These are phyloP conservation scores for Zaprionus nigranus DNA, from an alignment of 1,140 invertebrate genomes.

Conservation along the genomic window DNA sequence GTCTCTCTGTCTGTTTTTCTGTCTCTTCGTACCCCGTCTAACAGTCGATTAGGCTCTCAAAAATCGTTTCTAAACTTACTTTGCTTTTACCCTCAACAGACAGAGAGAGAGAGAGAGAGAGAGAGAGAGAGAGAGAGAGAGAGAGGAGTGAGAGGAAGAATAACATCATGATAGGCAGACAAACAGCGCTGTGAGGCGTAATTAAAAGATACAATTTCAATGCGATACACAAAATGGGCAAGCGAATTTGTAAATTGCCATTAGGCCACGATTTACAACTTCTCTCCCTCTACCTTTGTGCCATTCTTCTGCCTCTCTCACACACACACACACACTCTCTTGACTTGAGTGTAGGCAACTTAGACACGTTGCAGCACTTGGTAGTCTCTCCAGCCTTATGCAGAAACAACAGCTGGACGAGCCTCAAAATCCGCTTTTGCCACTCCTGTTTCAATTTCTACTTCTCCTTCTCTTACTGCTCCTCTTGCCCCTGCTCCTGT, in stretches of 20 bases:
- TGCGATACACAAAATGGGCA: slow-evolving; percentile 33
- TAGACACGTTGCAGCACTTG: slow-evolving; percentile 32
- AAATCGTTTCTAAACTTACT: background rate
- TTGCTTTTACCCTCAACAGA: slow-evolving; percentile 22
- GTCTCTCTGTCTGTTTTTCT: background rate
- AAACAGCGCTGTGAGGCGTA: slow-evolving; percentile 41
- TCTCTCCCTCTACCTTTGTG: background rate
- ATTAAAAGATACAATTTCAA: slow-evolving; percentile 68
- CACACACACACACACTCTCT: background rate
- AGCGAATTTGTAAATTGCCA: slow-evolving; percentile 64
- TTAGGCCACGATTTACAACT: slow-evolving; percentile 63
- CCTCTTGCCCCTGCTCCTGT: slow-evolving; percentile 21
- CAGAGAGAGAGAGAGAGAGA: background rate
- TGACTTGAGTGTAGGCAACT: slow-evolving; percentile 35
- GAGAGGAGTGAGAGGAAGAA: background rate
- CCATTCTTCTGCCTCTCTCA: background rate
- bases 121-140: background rate
- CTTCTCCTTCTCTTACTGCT: background rate
- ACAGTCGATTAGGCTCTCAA: background rate
- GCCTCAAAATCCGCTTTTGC: background rate
- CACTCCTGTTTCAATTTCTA: background rate
- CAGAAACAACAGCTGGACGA: slow-evolving; percentile 46
- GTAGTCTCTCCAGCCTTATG: background rate
- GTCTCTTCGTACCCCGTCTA: background rate
- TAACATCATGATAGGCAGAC: background rate